These are phyloP conservation scores for Mastacembelus armatus DNA, from an alignment of 2,797 vertebrate species.

Conservation along the genomic window DNA sequence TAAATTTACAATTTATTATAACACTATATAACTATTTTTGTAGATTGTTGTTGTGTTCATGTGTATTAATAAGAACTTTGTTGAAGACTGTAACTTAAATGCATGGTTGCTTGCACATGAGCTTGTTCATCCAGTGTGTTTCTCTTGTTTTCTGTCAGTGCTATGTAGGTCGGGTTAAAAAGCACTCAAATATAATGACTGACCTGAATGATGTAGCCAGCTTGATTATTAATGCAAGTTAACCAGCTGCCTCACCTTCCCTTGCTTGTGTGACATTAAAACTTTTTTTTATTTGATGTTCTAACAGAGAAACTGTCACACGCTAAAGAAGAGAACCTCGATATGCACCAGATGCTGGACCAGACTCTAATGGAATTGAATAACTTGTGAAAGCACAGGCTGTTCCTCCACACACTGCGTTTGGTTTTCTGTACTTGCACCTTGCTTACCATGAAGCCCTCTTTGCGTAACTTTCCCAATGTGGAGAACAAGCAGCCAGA, in stretches of 20 bases:
- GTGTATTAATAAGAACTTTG: slow-evolving; percentile 14
- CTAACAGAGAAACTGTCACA: slow-evolving; percentile 99
- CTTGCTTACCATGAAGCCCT: slow-evolving; percentile 86
- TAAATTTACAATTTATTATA: slow-evolving; percentile 1
- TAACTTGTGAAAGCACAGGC: slow-evolving; percentile 95
- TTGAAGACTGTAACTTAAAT: slow-evolving; percentile 30
- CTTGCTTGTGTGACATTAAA: slow-evolving; percentile 72
- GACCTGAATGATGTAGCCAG: slow-evolving; percentile 43
- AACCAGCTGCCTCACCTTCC: slow-evolving; percentile 47
- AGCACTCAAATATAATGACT: slow-evolving; percentile 14
- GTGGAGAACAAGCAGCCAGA: slow-evolving; percentile 69
- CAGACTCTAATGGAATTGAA: slow-evolving; percentile 99
- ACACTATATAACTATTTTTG: slow-evolving; percentile 13
- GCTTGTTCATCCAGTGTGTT: slow-evolving; percentile 32
- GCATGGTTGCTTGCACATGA: slow-evolving; percentile 58
- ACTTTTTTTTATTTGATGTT: slow-evolving; percentile 88
- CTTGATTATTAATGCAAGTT: slow-evolving; percentile 58
- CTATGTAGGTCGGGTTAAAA: slow-evolving; percentile 10
- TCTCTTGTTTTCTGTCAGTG: slow-evolving; percentile 23
- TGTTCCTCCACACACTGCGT: slow-evolving; percentile 76
- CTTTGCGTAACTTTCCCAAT: slow-evolving; percentile 51
- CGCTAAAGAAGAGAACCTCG: slow-evolving; percentile 99
- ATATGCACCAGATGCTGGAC: slow-evolving; percentile 99
- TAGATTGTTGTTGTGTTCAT: slow-evolving; percentile 52
- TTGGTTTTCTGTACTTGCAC: slow-evolving; percentile 83